Evolutionary conservation across 2,113 vertebrate species (phyloP), one percentile per base, ranked within the genome.

Genomic region (Polyodon spathula): DNA sequence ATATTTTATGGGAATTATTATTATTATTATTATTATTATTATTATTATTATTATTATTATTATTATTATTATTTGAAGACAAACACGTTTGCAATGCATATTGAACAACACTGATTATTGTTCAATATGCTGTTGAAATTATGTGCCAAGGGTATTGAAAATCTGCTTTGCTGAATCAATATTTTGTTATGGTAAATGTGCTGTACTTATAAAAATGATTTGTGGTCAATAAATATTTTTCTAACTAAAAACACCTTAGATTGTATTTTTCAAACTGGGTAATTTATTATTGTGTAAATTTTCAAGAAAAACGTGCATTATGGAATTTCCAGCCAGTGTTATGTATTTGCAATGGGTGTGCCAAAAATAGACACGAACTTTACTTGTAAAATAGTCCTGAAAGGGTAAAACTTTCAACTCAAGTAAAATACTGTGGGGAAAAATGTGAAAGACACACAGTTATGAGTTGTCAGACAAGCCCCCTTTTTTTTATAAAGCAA

Each of bases 191-290:
- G 73, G 76, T 83, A 72, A 78, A 83, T 79, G 85, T 88, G 78
- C 81, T 83, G 84, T 86, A 77, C 80, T 78, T 73, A 71, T 76
- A 54, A 78, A 73, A 74, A 79, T 81, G 67, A 76, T 67, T 84
- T 83, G 83, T 88, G 82, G 78, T 63, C 85, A 89, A 86, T 86
- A 89, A 86, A 89, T 89, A 85, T 83, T 86, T 89, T 87, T 86
- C 79, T 89, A 89, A 82, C 68, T 27, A 46, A 46, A 81, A 76
- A 82, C 81, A 85, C 81, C 78, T 83, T 80, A 63, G 81, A 85
- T 86, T 86, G 86, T 86, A 89, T 87, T 89, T 89, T 87, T 89
- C 81, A 86, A 89, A 77, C 72, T 67, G 73, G 81, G 73, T 14
- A 46, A 46, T 14, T 46, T 46, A 46, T 46, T 46, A 46, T 14